Base-by-base conservation (phyloP, 2,888 invertebrate genomes). In the Hemithea aestivaria region DNA sequence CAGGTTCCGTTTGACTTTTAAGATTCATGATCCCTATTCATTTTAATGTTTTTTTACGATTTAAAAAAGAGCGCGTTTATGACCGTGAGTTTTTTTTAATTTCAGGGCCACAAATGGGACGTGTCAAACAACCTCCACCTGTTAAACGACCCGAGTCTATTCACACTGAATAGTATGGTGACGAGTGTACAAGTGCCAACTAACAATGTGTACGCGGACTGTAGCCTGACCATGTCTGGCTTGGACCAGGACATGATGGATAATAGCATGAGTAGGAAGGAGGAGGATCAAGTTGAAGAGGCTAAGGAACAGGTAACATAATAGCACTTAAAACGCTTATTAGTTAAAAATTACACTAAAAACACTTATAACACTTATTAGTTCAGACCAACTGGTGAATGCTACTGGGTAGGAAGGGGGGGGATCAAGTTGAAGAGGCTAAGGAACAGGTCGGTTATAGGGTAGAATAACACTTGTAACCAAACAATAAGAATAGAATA, bases 61-160 rank as follows among this genome's bases (percentile, higher is more conserved):
- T n/a, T n/a, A n/a, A n/a, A n/a, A n/a, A n/a, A n/a, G n/a, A n/a
- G n/a, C n/a, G n/a, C n/a, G n/a, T n/a, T n/a, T n/a, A n/a, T n/a
- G n/a, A n/a, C n/a, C n/a, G n/a, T n/a, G n/a, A n/a, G n/a, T 1
- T 27, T 4, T 8, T 21, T 25, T 8, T 23, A 7, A 20, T 12
- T 6, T 4, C 20, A 7, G 45, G 92, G 92, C 0, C 92, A 92
- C 62, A 89, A 90, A 21, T 91, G 91, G 91, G 91, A 91, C 50
- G 88, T 91, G 1, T 88, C 89, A 0, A 91, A 91, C 43, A 91
- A 90, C 53, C 69, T 90, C 6, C 90, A 90, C 37, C 71, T 90
- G 39, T 69, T 90, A 30, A 88, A 74, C 58, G 88, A 74, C 61
- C 89, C 81, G 30, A 90, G 77, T 73, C 64, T 79, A 56, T 83